Conservation (phyloP, 2,113 vertebrate species). For the Dinomys branickii region DNA sequence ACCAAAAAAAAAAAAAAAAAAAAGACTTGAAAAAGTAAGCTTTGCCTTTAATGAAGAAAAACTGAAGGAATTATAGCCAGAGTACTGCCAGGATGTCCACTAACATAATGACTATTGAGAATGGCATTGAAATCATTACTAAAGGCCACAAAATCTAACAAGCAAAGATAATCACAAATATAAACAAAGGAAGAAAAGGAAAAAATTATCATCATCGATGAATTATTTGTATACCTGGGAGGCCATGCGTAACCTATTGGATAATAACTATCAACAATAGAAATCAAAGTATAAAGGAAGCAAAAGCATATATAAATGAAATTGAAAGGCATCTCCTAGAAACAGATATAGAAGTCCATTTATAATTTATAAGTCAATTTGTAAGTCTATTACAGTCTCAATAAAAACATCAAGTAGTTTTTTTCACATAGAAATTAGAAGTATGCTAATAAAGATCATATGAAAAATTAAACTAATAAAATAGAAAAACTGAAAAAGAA, state of each 20-base stretch:
- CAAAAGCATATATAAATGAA: background rate
- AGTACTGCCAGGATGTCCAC: background rate
- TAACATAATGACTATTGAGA: background rate
- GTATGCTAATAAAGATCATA: background rate
- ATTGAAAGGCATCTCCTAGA: background rate
- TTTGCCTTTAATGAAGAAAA: background rate
- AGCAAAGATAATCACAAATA: background rate
- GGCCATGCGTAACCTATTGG: background rate
- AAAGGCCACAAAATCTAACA: background rate
- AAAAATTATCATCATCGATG: constrained; percentile 7
- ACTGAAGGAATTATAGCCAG: background rate
- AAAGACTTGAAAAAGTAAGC: background rate
- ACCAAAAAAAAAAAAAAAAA: too few species aligned
- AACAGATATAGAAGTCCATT: background rate
- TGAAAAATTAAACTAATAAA: background rate
- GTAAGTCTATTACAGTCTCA: background rate
- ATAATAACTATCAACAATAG: background rate
- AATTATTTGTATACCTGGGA: background rate
- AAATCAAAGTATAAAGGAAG: background rate
- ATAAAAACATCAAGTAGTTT: background rate
- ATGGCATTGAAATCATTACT: background rate
- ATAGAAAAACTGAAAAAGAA: background rate
- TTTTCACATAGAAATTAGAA: background rate
- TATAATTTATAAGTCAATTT: background rate
- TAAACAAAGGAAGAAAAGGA: background rate